Evolutionary conservation across 2,888 invertebrate species (phyloP).

Genomic region (Uloborus plumipes): DNA sequence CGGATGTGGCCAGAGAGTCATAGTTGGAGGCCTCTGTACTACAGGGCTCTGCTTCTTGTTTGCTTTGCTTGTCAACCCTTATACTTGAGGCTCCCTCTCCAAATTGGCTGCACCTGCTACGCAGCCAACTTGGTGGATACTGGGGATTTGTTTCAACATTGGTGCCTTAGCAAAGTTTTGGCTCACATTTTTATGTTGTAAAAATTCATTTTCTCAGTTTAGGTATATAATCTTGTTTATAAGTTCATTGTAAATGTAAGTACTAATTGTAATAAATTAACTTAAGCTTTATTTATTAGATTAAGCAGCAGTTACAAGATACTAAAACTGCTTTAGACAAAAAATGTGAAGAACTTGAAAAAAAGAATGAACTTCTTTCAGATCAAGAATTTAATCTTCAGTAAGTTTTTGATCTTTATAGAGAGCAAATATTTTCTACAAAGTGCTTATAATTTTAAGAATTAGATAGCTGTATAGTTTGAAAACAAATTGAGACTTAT

Average conservation of each 20-base stretch:
- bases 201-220: not conserved
- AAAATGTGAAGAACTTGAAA: constrained; percentile 43
- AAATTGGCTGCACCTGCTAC: no score
- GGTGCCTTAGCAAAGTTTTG: no score
- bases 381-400: constrained; percentile 47
- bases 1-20: no score
- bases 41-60: no score
- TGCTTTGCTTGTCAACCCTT: no score
- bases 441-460: not conserved
- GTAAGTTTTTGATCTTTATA: constrained; percentile 1
- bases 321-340: constrained; percentile 28
- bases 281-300: constrained; percentile 12
- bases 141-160: no score
- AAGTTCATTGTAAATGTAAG: not conserved
- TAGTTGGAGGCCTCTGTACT: no score
- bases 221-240: not conserved
- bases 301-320: constrained; percentile 48
- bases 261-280: not conserved
- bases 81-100: no score
- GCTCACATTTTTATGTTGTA: no score
- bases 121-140: no score
- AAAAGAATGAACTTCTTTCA: constrained; percentile 48
- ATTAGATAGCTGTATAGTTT: not conserved
- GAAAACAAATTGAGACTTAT: not conserved
- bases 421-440: no score